These are phyloP conservation scores for Poecilus cupreus DNA, from an alignment of 2,888 invertebrate genomes.

Conservation along the genomic window DNA sequence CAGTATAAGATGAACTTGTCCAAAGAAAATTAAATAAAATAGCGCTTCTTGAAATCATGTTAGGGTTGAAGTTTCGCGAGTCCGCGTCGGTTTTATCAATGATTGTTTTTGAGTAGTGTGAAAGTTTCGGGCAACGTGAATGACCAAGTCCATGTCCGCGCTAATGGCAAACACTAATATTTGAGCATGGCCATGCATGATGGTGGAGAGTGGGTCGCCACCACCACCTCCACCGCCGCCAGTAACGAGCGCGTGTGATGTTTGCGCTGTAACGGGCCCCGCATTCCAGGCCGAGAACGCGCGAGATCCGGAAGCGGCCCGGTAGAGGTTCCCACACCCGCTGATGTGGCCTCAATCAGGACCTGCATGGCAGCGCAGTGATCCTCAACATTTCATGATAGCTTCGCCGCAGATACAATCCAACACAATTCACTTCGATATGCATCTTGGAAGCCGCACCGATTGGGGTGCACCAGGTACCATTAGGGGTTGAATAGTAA, in stretches of 20 bases:
- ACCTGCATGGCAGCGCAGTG: neutral
- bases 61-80: no score
- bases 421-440: no score
- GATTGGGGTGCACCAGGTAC: no score
- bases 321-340: slow-evolving; percentile 28
- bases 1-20: no score
- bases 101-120: neutral
- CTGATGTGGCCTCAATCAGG: slow-evolving; percentile 20
- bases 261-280: slow-evolving; percentile 49
- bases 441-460: no score
- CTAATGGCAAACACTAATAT: slow-evolving; percentile 24
- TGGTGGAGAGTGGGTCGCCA: slow-evolving; percentile 8
- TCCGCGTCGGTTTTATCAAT: no score
- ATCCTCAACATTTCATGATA: no score
- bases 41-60: no score
- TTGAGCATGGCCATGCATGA: neutral
- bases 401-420: no score
- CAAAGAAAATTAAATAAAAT: no score
- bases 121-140: neutral
- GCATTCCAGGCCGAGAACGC: slow-evolving; percentile 41
- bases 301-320: slow-evolving; percentile 25
- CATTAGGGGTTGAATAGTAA: no score
- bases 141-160: neutral
- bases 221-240: neutral
- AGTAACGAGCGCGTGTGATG: slow-evolving; percentile 21